These are phyloP conservation scores for Blastobasis adustella DNA, from an alignment of 2,888 invertebrate species.

Conservation along the genomic window DNA sequence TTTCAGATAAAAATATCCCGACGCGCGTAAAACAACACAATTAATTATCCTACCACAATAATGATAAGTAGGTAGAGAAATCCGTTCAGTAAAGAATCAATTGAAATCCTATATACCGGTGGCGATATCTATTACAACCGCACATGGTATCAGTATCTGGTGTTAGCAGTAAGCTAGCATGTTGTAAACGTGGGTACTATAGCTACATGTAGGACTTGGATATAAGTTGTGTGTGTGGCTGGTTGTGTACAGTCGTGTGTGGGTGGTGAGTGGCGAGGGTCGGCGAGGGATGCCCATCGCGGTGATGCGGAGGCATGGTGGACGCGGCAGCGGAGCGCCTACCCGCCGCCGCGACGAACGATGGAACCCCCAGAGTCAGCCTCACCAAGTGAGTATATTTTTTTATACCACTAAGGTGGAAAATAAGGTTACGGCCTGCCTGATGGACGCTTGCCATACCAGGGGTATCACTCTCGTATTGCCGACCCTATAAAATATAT, in stretches of 20 bases:
- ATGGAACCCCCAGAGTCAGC: conserved; percentile 49
- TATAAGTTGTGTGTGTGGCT: conserved; percentile 36
- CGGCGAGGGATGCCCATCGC: conserved; percentile 63
- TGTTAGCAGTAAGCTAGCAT: conserved; percentile 25
- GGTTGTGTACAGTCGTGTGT: conserved; percentile 38
- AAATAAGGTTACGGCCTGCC: background rate
- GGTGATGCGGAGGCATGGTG: conserved; percentile 74
- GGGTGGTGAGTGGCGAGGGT: conserved; percentile 22
- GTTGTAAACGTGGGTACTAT: conserved; percentile 20
- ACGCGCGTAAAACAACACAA: no score
- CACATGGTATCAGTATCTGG: conserved; percentile 28
- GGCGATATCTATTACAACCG: conserved; percentile 30
- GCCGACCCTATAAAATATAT: no score
- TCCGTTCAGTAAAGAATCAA: background rate
- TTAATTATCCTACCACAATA: no score
- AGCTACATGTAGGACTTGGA: no score
- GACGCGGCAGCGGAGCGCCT: conserved; percentile 72
- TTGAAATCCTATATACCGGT: conserved; percentile 19
- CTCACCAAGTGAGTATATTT: conserved; percentile 59
- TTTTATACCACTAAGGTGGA: background rate
- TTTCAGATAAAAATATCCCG: no score
- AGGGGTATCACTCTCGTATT: no score
- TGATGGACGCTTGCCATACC: background rate
- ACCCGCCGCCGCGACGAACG: conserved; percentile 56
- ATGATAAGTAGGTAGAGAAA: no score